Conservation (phyloP, 2,797 vertebrate species). For the Florisuga fusca region DNA sequence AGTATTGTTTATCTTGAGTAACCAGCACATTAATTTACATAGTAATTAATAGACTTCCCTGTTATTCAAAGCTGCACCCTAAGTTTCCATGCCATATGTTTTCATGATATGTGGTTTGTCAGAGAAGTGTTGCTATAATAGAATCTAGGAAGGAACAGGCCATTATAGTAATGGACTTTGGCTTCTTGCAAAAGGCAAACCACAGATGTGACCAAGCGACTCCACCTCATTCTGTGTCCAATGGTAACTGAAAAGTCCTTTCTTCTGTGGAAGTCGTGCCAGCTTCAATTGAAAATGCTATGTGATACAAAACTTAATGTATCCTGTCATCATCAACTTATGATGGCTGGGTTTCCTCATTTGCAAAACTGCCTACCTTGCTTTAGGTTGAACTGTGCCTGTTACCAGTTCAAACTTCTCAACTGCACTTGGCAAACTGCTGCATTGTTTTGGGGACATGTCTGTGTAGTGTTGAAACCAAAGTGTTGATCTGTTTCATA, state of each 20-base stretch:
- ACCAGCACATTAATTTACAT: neutral
- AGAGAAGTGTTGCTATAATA: neutral
- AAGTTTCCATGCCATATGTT: neutral
- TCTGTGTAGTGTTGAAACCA: neutral
- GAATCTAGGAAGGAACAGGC: neutral
- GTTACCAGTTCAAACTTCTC: neutral
- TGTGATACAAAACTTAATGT: neutral
- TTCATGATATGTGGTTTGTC: neutral
- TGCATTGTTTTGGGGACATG: neutral
- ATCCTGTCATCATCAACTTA: neutral
- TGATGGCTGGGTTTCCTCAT: neutral
- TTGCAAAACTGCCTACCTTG: neutral
- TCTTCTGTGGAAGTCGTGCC: neutral
- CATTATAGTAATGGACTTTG: neutral
- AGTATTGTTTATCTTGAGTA: neutral
- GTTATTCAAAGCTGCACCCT: neutral
- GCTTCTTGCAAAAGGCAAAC: neutral
- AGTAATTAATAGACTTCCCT: neutral
- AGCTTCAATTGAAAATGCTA: neutral
- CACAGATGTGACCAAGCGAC: neutral
- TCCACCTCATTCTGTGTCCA: neutral
- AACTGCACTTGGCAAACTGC: neutral
- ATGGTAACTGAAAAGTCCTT: neutral
- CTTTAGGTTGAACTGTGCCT: neutral
- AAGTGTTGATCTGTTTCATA: neutral